These are phyloP conservation scores for Pseudochromis fuscus DNA, from an alignment of 2,797 vertebrate genomes.

Conservation along the genomic window DNA sequence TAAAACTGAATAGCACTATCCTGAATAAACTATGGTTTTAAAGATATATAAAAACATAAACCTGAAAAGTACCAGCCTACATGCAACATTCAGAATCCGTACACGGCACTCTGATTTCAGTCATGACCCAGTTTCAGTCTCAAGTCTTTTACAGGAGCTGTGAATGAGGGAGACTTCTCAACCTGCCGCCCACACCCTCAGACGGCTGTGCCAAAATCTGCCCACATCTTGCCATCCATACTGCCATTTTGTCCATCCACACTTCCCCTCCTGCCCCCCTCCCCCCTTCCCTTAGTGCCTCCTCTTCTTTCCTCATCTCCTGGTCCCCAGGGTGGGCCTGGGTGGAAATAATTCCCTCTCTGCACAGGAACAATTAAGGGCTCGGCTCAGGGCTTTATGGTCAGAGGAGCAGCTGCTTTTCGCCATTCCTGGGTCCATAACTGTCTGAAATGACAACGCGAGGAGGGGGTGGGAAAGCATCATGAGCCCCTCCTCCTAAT, in stretches of 20 bases:
- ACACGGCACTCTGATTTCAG: slow-evolving; percentile 41
- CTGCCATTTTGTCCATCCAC: slow-evolving; percentile 65
- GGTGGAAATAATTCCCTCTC: slow-evolving; percentile 79
- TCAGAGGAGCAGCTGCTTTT: slow-evolving; percentile 86
- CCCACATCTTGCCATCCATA: slow-evolving; percentile 73
- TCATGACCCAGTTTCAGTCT: slow-evolving; percentile 67
- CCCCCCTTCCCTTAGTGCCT: background rate
- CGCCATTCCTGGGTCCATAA: slow-evolving; percentile 82
- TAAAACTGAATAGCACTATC: slow-evolving; percentile 11
- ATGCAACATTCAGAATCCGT: slow-evolving; percentile 30
- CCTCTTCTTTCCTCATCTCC: slow-evolving; percentile 3
- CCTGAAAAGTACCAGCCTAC: slow-evolving; percentile 39
- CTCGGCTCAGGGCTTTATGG: slow-evolving; percentile 83
- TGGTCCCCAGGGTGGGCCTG: slow-evolving; percentile 53
- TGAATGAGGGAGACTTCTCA: slow-evolving; percentile 67
- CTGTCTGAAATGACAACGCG: slow-evolving; percentile 71
- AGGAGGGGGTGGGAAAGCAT: slow-evolving; percentile 63
- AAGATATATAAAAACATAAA: slow-evolving; percentile 30
- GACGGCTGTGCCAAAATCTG: slow-evolving; percentile 76
- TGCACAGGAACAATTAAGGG: slow-evolving; percentile 82
- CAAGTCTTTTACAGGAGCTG: slow-evolving; percentile 53
- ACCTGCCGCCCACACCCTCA: slow-evolving; percentile 77
- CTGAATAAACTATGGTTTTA: slow-evolving; percentile 28
- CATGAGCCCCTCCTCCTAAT: slow-evolving; percentile 56
- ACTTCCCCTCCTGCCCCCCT: slow-evolving; percentile 51